Evolutionary conservation across 2,888 invertebrate genomes (phyloP).

Genomic region (Dermolepida albohirtum): DNA sequence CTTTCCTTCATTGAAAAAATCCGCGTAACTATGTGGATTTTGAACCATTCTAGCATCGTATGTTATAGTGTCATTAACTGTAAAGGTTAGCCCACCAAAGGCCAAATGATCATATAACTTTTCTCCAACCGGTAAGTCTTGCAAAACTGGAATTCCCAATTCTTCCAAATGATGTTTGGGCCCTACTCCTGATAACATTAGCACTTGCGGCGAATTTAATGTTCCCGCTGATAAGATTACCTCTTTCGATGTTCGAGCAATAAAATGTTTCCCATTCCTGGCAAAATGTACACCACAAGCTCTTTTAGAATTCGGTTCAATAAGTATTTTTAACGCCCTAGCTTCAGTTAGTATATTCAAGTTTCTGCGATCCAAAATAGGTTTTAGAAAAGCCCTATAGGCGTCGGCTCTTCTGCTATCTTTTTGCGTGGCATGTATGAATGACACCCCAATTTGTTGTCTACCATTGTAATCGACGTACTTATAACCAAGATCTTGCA

Average conservation of each 20-base stretch:
- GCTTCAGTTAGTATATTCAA: constrained; percentile 72
- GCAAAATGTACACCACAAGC: constrained; percentile 76
- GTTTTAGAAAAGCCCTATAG: constrained; percentile 73
- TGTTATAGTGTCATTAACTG: constrained; percentile 70
- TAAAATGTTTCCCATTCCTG: constrained; percentile 69
- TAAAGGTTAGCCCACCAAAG: constrained; percentile 76
- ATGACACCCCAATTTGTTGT: constrained; percentile 74
- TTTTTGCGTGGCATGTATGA: constrained; percentile 56
- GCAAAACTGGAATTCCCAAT: constrained; percentile 71
- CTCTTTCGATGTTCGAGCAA: constrained; percentile 74
- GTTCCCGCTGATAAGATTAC: constrained; percentile 82
- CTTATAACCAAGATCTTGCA: constrained; percentile 72
- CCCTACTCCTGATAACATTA: constrained; percentile 86
- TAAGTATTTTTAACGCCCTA: constrained; percentile 68
- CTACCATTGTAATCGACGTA: constrained; percentile 63
- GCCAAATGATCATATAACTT: constrained; percentile 83
- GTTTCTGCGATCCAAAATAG: too few species aligned
- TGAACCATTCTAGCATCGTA: constrained; percentile 39
- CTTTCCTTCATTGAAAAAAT: constrained; percentile 63
- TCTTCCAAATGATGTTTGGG: constrained; percentile 71
- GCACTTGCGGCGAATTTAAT: constrained; percentile 83
- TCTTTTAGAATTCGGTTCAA: constrained; percentile 66
- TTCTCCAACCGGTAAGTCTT: constrained; percentile 78
- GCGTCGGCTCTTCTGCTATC: constrained; percentile 27
- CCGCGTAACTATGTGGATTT: constrained; percentile 56